Base-by-base conservation (phyloP, 2,113 vertebrate species). In the Trochalopteron elliotii region DNA sequence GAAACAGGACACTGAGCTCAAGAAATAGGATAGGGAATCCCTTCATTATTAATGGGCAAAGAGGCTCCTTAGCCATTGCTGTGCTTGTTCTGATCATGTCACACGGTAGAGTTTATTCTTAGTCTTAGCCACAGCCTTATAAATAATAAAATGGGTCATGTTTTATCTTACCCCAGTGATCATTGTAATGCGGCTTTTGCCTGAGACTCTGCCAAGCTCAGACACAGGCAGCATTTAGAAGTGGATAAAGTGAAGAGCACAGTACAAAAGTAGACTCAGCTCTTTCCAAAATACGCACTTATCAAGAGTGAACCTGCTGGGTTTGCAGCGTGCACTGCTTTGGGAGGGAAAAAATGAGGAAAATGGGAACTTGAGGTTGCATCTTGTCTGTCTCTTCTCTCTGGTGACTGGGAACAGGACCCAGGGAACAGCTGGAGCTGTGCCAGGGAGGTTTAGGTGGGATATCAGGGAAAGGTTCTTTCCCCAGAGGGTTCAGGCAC, bases 11-110 rank as follows among this genome's bases (percentile, higher is more conserved):
- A 44, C 88, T 22, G 71, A 90, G 89, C 78, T 60, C 44, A 23
- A 74, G 78, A 75, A 91, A 93, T 90, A 93, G 95, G 97, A 98
- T 97, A 97, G 97, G 96, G 79, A 83, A 28, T 74, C 70, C 70
- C 85, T 98, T 89, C 97, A 98, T 98, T 98, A 98, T 98, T 99
- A 95, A 98, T 98, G 97, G 88, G 86, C 86, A 78, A 7, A 90
- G 82, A 94, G 78, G 83, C 88, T 91, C 67, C 72, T 64, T 82
- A 65, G 87, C 86, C 87, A 71, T 79, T 42, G 55, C 96, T 86
- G 45, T 82, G 94, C 96, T 96, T 93, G 63, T 94, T 94, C 94
- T 97, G 87, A 81, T 98, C 98, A 68, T 98, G 98, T 98, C 96
- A 87, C 96, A 94, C 94, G n/a, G 13, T 55, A 27, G 82, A 94